Base-by-base conservation (phyloP, 2,797 vertebrate species). In the Sebastes nivosus region DNA sequence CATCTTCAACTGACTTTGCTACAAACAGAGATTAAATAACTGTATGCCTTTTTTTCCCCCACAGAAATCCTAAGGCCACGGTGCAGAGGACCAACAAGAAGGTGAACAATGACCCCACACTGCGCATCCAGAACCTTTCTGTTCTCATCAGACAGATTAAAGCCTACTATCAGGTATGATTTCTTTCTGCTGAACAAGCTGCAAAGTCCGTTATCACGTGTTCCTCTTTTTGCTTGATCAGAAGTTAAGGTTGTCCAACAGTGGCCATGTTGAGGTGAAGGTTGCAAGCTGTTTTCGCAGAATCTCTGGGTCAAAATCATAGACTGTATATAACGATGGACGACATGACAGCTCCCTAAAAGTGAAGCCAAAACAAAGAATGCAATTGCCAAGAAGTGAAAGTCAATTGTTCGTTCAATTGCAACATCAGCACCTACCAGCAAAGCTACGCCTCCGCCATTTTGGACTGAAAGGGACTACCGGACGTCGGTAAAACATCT, bases 31-130 rank as follows among this genome's bases (percentile, higher is more conserved):
- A 64, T 74, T 52, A 12, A 74, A 59, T 22, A 42, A 81, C 20
- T 46, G 4, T 10, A 2, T 75, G 27, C 0, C 18, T 8, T 80
- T 61, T 84, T 58, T 27, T 29, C 46, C 9, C 59, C 8, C 59
- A 9, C 95, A 99, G 98, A 95, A 98, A 99, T 90, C 97, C 98
- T 13, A 98, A 98, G 87, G 95, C 95, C 38, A 94, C 96, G 9
- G 97, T 95, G 90, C 98, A 98, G 94, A 97, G 97, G 95, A 95
- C 97, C 94, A 98, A 98, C 95, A 99, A 97, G 95, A 99, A 98
- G 92, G 97, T 99, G 76, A 99, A 99, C 95, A 98, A 98, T 74
- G 98, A 99, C 88, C 93, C 97, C 0, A 97, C 97, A 1, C 94
- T 99, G 85, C 96, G 98, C 78, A 97, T 99, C 82, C 98, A 99